Percentiles rank a stretch among this genome's conserved stretches.
phyloP scores from a whole-genome alignment of 1,140 invertebrate genomes.

The Drosophila saltans region DNA sequence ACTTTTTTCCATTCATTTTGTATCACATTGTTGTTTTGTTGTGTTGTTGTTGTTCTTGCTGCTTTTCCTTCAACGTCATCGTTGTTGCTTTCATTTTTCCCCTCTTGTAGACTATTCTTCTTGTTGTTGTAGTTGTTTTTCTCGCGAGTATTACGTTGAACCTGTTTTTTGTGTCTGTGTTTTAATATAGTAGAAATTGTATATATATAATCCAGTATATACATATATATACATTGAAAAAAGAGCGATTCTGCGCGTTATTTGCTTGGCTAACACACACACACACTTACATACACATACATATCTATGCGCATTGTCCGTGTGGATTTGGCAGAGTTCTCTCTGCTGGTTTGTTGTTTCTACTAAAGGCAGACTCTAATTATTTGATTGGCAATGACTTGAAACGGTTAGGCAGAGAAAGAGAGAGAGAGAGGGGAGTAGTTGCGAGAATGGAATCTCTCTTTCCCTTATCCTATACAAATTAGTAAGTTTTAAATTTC shows the following conservation, averaged over 20 bases:
- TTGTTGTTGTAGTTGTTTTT: slow-evolving; percentile 26
- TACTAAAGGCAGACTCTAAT: slow-evolving; percentile 51
- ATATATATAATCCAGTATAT: slow-evolving; percentile 14
- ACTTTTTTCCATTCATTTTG: slow-evolving; percentile 47
- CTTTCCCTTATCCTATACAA: not conserved
- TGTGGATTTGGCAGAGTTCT: slow-evolving; percentile 18
- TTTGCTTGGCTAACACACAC: slow-evolving; percentile 26
- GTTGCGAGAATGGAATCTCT: too few species aligned
- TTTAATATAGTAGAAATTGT: slow-evolving; percentile 45
- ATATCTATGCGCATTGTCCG: slow-evolving; percentile 29
- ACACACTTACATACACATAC: slow-evolving; percentile 23
- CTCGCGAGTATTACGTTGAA: slow-evolving; percentile 47
- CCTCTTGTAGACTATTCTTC: not conserved
- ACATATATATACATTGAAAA: slow-evolving; percentile 34
- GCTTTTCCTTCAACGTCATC: slow-evolving; percentile 30
- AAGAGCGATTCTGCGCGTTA: slow-evolving; percentile 61
- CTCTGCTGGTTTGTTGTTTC: slow-evolving; percentile 33
- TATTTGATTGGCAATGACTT: slow-evolving; percentile 66
- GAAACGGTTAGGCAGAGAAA: not conserved
- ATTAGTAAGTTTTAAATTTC: not conserved
- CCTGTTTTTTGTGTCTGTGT: slow-evolving; percentile 53
- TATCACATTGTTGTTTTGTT: slow-evolving; percentile 31
- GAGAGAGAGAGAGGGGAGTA: not conserved
- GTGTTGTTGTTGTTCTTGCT: slow-evolving; percentile 28
- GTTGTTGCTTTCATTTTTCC: slow-evolving; percentile 27